Conservation (phyloP, 2,113 vertebrate genomes). For the Chloroceryle aenea region DNA sequence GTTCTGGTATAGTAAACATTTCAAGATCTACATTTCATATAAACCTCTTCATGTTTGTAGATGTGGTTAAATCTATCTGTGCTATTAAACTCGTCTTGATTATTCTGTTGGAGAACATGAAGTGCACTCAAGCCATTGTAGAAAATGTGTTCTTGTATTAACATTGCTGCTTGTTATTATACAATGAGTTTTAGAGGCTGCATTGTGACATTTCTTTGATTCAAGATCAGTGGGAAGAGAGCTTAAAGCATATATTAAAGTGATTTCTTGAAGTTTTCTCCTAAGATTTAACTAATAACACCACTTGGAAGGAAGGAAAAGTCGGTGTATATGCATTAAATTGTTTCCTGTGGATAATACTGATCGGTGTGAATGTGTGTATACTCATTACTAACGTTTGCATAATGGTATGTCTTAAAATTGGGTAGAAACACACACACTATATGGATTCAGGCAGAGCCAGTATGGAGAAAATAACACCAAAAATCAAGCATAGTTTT, state of each 20-base stretch:
- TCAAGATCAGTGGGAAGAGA: conserved; percentile 19
- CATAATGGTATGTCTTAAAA: not conserved
- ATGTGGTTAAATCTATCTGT: conserved; percentile 41
- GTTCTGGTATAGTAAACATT: conserved; percentile 79
- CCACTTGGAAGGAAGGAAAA: not conserved
- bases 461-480: not conserved
- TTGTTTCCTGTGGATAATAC: not conserved
- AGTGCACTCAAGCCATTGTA: conserved; percentile 7
- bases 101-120: conserved; percentile 17
- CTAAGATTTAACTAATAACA: not conserved
- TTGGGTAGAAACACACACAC: not conserved
- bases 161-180: conserved; percentile 6
- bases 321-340: not conserved
- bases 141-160: conserved; percentile 31
- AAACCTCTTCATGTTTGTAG: conserved; percentile 58
- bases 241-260: conserved; percentile 29
- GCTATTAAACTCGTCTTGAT: conserved; percentile 35
- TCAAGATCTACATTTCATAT: conserved; percentile 76
- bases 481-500: not conserved
- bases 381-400: not conserved
- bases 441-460: not conserved
- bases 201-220: conserved; percentile 33
- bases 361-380: not conserved
- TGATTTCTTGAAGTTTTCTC: not conserved
- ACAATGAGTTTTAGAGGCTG: not conserved